Base-by-base conservation (phyloP, 2,113 vertebrate genomes). In the Choloepus hoffmanni region DNA sequence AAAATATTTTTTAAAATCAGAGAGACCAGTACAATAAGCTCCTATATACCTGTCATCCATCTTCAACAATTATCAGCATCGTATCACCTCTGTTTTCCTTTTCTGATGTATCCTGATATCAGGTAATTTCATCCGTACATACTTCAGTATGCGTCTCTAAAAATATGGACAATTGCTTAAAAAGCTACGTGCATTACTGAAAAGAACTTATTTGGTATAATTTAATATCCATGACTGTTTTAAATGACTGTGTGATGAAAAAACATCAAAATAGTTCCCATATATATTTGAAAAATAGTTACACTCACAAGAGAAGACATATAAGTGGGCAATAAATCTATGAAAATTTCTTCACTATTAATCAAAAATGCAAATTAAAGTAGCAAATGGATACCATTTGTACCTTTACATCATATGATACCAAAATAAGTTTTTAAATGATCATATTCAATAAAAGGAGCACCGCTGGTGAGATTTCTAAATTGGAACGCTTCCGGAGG, bases 341-440 rank as follows among this genome's bases (percentile, higher is more conserved):
- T 55, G 55, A 92, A 68, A 73, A 36, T 74, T 30, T 89, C 2
- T 81, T 53, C 11, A 86, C 28, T 6, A 30, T 28, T 85, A 26
- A n/a, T 65, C 62, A 90, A 93, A 60, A 70, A 85, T 74, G 33
- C 73, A 85, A 90, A 53, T 76, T 28, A 74, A 89, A 78, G 48
- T 26, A 45, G 45, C 50, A 79, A 24, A 50, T 55, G 13, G 23
- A 62, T 50, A 33, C 23, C 40, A 81, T 48, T 78, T 79, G 24
- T 18, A 24, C 53, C 23, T 18, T 79, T 77, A 43, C 11, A 77
- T 62, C n/a, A 50, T 63, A 68, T 77, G 18, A 67, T 73, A 26
- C 63, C 10, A 68, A 68, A 36, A 50, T 43, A 36, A 73, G 50
- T 4, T 33, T 5, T 24, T 43, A 33, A 77, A 70, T 5, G 9